Base-by-base conservation (phyloP, 2,113 vertebrate species). In the Entelurus aequoreus region DNA sequence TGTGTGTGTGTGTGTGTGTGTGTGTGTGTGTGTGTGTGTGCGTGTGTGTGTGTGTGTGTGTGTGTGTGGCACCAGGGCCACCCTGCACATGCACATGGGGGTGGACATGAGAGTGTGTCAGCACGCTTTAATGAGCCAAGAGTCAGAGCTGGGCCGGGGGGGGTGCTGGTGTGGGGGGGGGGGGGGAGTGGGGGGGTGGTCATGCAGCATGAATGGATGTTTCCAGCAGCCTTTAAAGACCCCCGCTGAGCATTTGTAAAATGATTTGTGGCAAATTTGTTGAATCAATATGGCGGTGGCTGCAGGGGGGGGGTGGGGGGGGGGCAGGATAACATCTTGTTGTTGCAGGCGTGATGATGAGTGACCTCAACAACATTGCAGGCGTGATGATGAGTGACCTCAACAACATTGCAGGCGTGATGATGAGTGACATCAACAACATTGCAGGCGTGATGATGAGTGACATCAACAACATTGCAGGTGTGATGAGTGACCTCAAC, bases 181-280 rank as follows among this genome's bases (percentile, higher is more conserved):
- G 6, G 13, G 12, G 21, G 2, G 52, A 5, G 21, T 2, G 38
- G 8, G 15, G 36, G 15, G 52, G 90, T 85, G 87, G 74, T 69
- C 88, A 84, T 84, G 47, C 69, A 60, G 83, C 63, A 71, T 97
- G 94, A 97, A 95, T 94, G 88, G 89, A 87, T 86, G 70, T 90
- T 91, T 92, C 92, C 89, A 68, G 88, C 84, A 81, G 83, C 83
- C 84, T 93, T 93, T 91, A 91, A 87, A 92, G 89, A 87, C 94
- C 91, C 88, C 89, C 86, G 83, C 94, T 90, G 93, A 90, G 94
- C 94, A 93, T 95, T 98, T 97, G 93, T 96, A 90, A 90, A 87
- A 95, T 95, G 94, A 97, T 97, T 98, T 98, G 95, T 95, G 94
- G 92, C 92, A 96, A 97, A 98, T 98, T 98, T 96, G 96, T 98